These are phyloP conservation scores for Periophthalmodon schlosseri DNA, from an alignment of 2,113 vertebrate species.

Conservation along the genomic window DNA sequence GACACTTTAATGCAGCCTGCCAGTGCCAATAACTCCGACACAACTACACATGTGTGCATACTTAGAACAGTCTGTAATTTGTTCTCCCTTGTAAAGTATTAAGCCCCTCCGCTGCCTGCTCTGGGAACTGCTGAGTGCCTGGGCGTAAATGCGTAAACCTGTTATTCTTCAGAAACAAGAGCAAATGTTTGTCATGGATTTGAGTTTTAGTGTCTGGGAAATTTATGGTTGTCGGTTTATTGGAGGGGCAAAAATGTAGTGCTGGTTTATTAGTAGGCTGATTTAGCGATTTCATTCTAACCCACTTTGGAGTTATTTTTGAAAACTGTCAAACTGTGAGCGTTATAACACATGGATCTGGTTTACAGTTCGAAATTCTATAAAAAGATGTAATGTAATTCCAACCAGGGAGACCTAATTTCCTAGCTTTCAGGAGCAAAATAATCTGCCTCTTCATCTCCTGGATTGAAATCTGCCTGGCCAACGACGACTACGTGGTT, in stretches of 20 bases:
- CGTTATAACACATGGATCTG: not conserved
- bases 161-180: constrained; percentile 39
- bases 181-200: constrained; percentile 18
- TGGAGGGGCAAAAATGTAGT: not conserved
- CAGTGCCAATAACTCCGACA: constrained; percentile 70
- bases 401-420: too few relatives aligned
- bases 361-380: not conserved
- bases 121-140: constrained; percentile 58
- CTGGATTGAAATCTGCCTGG: too few relatives aligned
- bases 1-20: constrained; percentile 75
- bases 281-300: not conserved
- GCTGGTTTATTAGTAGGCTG: not conserved
- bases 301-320: not conserved
- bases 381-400: too few relatives aligned
- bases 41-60: constrained; percentile 71
- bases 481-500: too few relatives aligned
- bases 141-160: constrained; percentile 54
- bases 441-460: too few relatives aligned
- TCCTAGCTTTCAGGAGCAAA: too few relatives aligned
- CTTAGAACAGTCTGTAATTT: constrained; percentile 73
- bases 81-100: constrained; percentile 67
- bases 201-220: not conserved
- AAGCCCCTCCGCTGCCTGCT: constrained; percentile 45
- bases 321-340: not conserved
- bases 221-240: not conserved